Conservation (phyloP, 2,113 vertebrate genomes). For the Cathartes aura region DNA sequence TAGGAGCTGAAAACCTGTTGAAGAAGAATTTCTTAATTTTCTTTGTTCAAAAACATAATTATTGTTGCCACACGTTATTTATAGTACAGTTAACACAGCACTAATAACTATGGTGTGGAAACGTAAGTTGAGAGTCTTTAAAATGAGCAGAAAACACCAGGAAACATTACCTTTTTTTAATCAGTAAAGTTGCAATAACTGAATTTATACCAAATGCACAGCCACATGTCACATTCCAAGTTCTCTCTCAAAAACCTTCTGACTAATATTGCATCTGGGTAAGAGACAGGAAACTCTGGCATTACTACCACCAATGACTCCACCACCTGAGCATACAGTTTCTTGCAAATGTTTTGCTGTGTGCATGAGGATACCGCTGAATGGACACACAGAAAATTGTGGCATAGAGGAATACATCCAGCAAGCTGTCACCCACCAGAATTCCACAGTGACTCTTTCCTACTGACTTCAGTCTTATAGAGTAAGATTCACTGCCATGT, state of each 20-base stretch:
- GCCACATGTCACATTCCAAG: background rate
- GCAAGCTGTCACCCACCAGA: background rate
- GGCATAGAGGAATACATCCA: background rate
- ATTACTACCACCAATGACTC: background rate
- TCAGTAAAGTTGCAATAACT: background rate
- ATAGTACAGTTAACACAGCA: slow-evolving; percentile 24
- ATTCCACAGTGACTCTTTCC: background rate
- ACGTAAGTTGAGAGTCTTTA: background rate
- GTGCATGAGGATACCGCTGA: background rate
- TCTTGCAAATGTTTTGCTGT: background rate
- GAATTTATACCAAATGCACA: background rate
- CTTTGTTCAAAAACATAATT: background rate
- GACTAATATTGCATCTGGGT: background rate
- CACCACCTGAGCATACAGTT: background rate
- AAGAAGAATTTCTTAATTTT: background rate
- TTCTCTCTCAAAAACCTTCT: background rate
- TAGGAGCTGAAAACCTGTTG: background rate
- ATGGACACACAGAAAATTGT: background rate
- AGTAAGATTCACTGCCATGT: background rate
- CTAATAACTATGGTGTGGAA: slow-evolving; percentile 38
- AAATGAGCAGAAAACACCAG: background rate
- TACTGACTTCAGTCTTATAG: too few relatives aligned
- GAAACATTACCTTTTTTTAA: background rate
- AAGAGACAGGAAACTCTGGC: background rate
- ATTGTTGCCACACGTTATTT: slow-evolving; percentile 31